These are phyloP conservation scores for Apteryx owenii DNA, from an alignment of 2,113 vertebrate species.

Conservation along the genomic window DNA sequence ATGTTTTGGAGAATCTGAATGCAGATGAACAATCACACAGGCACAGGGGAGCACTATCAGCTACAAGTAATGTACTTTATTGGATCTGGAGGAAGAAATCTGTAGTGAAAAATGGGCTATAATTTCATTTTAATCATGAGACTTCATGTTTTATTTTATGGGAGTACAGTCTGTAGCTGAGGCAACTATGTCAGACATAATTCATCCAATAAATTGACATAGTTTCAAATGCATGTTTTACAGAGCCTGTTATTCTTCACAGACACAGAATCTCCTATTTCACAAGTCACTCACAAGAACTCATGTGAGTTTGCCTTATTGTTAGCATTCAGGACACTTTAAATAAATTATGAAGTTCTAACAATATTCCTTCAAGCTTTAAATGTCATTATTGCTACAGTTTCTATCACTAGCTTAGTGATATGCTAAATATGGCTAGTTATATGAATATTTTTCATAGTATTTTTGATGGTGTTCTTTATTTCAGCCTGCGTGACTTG, in stretches of 20 bases:
- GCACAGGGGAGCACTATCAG: background rate
- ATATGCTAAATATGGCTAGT: background rate
- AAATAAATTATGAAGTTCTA: background rate
- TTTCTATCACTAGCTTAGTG: background rate
- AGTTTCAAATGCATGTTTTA: background rate
- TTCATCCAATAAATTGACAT: background rate
- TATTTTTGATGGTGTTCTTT: background rate
- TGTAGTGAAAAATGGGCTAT: background rate
- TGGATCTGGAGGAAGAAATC: background rate
- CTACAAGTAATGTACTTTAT: background rate
- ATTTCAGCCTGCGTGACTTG: background rate
- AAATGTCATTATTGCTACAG: background rate
- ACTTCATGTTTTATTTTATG: background rate
- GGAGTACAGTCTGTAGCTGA: background rate
- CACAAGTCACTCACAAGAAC: background rate
- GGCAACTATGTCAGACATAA: background rate
- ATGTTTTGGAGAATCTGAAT: background rate
- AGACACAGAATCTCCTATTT: too few species aligned
- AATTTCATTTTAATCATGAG: background rate
- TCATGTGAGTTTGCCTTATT: background rate
- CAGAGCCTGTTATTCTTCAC: background rate
- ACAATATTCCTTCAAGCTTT: background rate
- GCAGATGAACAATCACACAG: background rate
- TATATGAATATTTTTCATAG: background rate
- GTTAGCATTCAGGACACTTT: background rate